These are phyloP conservation scores for Tauraco hartlaubi DNA, from an alignment of 2,797 vertebrate genomes.

Conservation along the genomic window DNA sequence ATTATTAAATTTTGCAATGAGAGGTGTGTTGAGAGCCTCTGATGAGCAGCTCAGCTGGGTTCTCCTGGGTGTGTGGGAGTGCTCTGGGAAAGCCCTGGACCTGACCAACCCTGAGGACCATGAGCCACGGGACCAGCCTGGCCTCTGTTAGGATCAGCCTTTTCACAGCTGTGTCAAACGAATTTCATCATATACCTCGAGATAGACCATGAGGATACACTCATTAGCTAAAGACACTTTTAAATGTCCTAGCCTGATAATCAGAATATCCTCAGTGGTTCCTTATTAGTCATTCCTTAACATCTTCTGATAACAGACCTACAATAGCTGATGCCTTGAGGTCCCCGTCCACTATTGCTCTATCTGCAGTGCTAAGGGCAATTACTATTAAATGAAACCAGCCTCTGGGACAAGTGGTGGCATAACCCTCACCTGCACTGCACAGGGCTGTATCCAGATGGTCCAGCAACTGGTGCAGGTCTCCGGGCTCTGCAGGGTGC, in stretches of 20 bases:
- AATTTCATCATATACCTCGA: neutral
- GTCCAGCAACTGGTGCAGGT: neutral
- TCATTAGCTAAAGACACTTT: neutral
- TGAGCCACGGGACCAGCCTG: neutral
- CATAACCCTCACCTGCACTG: neutral
- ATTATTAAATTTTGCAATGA: neutral
- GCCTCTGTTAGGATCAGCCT: neutral
- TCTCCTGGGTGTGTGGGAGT: neutral
- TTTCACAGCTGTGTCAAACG: neutral
- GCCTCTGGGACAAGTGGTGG: neutral
- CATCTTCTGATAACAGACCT: neutral
- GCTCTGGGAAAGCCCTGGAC: neutral
- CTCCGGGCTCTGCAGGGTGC: neutral
- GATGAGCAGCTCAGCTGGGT: neutral
- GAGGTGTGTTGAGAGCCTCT: neutral
- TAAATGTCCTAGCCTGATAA: too few relatives aligned
- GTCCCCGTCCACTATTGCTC: neutral
- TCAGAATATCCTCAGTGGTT: neutral
- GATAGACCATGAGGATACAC: neutral
- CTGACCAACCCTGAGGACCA: neutral
- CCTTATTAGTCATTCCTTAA: neutral
- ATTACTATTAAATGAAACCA: neutral
- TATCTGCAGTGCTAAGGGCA: neutral
- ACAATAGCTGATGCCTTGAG: fast-evolving
- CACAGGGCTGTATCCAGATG: neutral